Conservation (phyloP, 2,888 invertebrate species). For the Chelonus formosanus region DNA sequence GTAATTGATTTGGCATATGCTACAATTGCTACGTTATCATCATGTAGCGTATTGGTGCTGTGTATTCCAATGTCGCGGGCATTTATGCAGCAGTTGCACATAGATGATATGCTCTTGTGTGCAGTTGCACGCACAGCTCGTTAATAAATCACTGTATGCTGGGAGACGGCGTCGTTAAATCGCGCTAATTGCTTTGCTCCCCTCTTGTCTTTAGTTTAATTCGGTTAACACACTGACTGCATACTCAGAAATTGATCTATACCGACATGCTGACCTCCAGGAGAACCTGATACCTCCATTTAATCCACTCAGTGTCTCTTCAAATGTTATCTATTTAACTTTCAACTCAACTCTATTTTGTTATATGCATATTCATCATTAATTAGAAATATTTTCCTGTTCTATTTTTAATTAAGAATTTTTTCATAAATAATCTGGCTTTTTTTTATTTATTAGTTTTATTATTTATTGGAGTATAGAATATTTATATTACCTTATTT, state of each 20-base stretch:
- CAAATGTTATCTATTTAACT: too few species aligned
- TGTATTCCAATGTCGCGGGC: conserved; percentile 10
- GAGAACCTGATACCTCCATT: not conserved
- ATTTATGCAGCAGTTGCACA: conserved; percentile 19
- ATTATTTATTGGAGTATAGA: too few species aligned
- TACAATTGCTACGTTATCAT: conserved; percentile 17
- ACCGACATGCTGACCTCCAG: not conserved
- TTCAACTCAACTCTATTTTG: too few species aligned
- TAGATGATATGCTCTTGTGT: conserved; percentile 10
- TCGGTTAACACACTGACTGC: conserved; percentile 46
- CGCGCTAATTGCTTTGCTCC: conserved; percentile 57
- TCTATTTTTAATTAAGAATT: too few species aligned
- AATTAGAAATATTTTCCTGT: too few species aligned
- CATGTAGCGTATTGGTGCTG: conserved; percentile 8
- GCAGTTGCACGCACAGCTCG: conserved; percentile 30
- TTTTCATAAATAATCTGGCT: too few species aligned
- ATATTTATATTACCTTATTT: too few species aligned
- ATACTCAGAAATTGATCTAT: conserved; percentile 6
- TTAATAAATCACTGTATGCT: conserved; percentile 41
- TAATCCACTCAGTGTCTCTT: too few species aligned
- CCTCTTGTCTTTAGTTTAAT: conserved; percentile 56
- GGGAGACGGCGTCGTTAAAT: conserved; percentile 49
- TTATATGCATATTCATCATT: too few species aligned
- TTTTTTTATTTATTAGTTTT: too few species aligned
- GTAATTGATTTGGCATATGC: conserved; percentile 17